These are phyloP conservation scores for Danio choprae DNA, from an alignment of 2,797 vertebrate genomes.

Conservation along the genomic window DNA sequence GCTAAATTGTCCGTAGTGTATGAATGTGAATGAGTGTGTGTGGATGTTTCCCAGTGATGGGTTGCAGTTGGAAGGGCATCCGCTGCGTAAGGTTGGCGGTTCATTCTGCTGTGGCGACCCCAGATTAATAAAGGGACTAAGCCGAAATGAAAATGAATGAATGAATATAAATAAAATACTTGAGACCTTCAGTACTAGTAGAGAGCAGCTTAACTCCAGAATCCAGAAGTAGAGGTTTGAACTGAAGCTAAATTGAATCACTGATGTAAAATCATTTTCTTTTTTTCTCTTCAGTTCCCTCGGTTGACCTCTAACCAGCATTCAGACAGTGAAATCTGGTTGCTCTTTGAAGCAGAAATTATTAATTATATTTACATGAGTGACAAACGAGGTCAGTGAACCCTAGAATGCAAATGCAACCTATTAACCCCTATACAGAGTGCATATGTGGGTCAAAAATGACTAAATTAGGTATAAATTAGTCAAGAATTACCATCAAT, in stretches of 20 bases:
- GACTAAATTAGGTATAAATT: neutral
- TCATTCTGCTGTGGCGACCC: too few species aligned
- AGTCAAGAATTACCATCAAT: too few species aligned
- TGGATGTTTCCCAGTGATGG: too few species aligned
- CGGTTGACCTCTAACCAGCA: neutral
- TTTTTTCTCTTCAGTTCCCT: neutral
- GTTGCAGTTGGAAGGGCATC: too few species aligned
- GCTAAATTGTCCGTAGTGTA: too few species aligned
- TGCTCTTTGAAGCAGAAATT: neutral
- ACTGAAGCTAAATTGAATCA: too few species aligned
- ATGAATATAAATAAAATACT: too few species aligned
- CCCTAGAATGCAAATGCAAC: neutral
- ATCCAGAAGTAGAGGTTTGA: neutral
- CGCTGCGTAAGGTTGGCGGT: too few species aligned
- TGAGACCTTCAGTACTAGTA: neutral
- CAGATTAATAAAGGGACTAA: too few species aligned
- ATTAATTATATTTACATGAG: conserved; percentile 1
- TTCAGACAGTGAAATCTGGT: neutral
- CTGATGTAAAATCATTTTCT: too few species aligned
- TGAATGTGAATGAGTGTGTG: too few species aligned
- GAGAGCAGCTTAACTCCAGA: neutral
- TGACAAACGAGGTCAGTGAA: neutral
- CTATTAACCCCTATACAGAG: neutral
- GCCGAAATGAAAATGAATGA: too few species aligned
- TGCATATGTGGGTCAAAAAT: neutral